phyloP scores from a whole-genome alignment of 2,888 invertebrate genomes.

The Apocheima hispidaria region DNA sequence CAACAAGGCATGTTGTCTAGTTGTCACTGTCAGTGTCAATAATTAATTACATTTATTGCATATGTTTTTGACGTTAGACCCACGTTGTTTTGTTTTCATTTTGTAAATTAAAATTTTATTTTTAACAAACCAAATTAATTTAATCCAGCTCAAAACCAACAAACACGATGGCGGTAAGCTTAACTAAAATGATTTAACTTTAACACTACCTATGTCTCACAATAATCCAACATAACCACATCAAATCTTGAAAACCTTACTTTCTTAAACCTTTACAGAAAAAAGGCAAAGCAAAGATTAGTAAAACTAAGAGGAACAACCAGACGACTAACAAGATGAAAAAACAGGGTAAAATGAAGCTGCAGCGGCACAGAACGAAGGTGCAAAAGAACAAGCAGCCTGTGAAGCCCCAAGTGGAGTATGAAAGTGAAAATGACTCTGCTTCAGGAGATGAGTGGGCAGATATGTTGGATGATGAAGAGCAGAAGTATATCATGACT shows the following conservation, averaged over 20 bases:
- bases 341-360: conserved; percentile 82
- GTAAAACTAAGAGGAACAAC: conserved; percentile 85
- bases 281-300: conserved; percentile 83
- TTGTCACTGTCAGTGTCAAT: background rate
- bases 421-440: conserved; percentile 78
- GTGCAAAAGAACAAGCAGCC: conserved; percentile 70
- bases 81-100: conserved; percentile 56
- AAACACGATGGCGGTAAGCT: conserved; percentile 73
- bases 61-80: background rate
- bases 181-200: background rate
- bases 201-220: background rate
- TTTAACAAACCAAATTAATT: background rate
- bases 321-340: conserved; percentile 86
- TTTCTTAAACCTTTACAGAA: conserved; percentile 67
- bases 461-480: conserved; percentile 86
- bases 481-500: conserved; percentile 81
- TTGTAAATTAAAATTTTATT: conserved; percentile 18
- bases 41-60: background rate
- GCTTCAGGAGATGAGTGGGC: conserved; percentile 83
- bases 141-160: background rate
- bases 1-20: no score
- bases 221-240: conserved; percentile 32
- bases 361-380: conserved; percentile 75
- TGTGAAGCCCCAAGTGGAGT: conserved; percentile 62
- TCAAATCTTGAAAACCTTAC: conserved; percentile 3